These are phyloP conservation scores for Hyperoodon ampullatus DNA, from an alignment of 2,113 vertebrate species.

Conservation along the genomic window DNA sequence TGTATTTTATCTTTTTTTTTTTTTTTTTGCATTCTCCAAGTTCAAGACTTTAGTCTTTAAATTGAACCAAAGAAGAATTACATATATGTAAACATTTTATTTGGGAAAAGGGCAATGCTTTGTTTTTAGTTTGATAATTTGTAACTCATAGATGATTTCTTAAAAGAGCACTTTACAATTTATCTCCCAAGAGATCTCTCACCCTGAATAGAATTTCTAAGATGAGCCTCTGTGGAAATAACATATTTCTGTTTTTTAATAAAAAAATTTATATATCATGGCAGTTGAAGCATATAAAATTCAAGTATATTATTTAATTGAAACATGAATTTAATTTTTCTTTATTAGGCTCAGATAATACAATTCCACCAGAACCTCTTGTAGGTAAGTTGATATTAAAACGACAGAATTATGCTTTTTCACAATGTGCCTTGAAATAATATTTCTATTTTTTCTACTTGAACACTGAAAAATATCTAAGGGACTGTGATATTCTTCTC, in stretches of 20 bases:
- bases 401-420: background rate
- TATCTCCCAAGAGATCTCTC: background rate
- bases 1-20: background rate
- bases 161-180: background rate
- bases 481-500: background rate
- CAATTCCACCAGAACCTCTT: background rate
- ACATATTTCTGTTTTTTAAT: background rate
- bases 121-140: background rate
- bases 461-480: background rate
- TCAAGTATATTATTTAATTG: background rate
- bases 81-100: background rate
- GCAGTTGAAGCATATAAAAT: background rate
- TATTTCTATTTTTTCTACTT: background rate
- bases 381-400: constrained; percentile 26
- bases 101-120: background rate
- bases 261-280: background rate
- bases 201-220: background rate
- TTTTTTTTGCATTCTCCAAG: background rate
- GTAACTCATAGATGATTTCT: background rate
- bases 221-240: background rate
- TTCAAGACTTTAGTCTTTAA: constrained; percentile 2
- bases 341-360: background rate
- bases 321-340: background rate
- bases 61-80: background rate
- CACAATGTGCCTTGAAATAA: background rate